These are phyloP conservation scores for Brenthis ino DNA, from an alignment of 2,888 invertebrate species.

Conservation along the genomic window DNA sequence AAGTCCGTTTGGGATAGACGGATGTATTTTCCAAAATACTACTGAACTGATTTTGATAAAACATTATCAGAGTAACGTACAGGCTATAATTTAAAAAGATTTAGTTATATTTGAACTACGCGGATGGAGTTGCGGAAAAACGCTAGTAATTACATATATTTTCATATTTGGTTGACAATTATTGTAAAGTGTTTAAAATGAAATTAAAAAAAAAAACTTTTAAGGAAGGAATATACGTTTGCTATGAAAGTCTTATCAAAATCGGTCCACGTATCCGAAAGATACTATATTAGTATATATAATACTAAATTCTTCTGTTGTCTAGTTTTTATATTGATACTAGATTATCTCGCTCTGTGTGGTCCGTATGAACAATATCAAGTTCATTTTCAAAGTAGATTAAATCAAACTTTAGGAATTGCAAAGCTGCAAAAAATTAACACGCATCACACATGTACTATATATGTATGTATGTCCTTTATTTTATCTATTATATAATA, in stretches of 20 bases:
- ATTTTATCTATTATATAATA: neutral
- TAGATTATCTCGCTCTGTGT: conserved; percentile 7
- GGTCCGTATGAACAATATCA: conserved; percentile 5
- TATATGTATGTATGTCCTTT: neutral
- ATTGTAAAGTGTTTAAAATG: too few species aligned
- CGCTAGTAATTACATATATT: too few species aligned
- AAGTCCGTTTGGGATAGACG: too few species aligned
- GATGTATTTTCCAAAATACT: conserved; percentile 40
- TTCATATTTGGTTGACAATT: too few species aligned
- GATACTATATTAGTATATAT: too few species aligned
- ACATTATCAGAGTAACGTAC: too few species aligned
- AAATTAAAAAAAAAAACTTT: too few species aligned
- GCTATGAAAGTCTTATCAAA: too few species aligned
- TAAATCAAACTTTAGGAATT: conserved; percentile 9
- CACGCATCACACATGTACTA: too few species aligned
- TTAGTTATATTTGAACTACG: too few species aligned
- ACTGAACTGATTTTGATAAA: conserved; percentile 36
- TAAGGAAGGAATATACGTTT: too few species aligned
- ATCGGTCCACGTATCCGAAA: conserved; percentile 38
- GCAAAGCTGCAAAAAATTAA: neutral
- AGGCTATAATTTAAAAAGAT: too few species aligned
- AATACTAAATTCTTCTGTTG: conserved; percentile 43
- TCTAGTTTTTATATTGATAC: neutral
- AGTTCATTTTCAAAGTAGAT: conserved; percentile 11
- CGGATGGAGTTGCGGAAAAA: conserved; percentile 32